Evolutionary conservation across 2,113 vertebrate genomes (phyloP).

Genomic region (Crotalus tigris): DNA sequence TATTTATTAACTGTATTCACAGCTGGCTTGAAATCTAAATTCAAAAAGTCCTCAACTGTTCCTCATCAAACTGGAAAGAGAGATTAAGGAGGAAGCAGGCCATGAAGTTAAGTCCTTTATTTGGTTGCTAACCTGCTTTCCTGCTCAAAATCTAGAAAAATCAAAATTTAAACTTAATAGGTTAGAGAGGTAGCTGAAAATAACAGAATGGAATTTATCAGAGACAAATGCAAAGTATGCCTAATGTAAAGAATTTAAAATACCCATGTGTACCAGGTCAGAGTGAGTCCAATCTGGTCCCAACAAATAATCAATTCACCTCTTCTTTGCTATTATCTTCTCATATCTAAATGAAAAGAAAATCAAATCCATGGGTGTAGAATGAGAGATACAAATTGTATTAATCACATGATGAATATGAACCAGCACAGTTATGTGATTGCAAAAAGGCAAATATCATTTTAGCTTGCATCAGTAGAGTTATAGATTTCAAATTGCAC

Average conservation of each 20-base stretch:
- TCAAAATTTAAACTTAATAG: background rate
- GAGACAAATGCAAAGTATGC: background rate
- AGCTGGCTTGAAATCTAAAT: background rate
- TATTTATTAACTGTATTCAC: background rate
- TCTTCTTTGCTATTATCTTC: background rate
- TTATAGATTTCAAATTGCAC: background rate
- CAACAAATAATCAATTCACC: background rate
- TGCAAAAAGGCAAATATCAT: background rate
- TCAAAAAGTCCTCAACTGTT: background rate
- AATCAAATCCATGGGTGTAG: background rate
- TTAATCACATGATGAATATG: background rate
- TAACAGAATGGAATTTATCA: background rate
- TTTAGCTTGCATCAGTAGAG: background rate
- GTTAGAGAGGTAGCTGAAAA: background rate
- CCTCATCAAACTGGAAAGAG: background rate
- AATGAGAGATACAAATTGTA: background rate
- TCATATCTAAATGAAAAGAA: background rate
- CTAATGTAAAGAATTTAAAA: background rate
- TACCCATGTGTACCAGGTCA: background rate
- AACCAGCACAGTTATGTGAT: background rate
- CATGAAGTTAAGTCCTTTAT: background rate
- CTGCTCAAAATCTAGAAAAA: background rate
- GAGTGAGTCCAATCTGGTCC: background rate
- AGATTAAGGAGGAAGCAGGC: background rate
- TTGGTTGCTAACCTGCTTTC: background rate